phyloP scores from a whole-genome alignment of 2,888 invertebrate genomes.

The Amitus sp. region DNA sequence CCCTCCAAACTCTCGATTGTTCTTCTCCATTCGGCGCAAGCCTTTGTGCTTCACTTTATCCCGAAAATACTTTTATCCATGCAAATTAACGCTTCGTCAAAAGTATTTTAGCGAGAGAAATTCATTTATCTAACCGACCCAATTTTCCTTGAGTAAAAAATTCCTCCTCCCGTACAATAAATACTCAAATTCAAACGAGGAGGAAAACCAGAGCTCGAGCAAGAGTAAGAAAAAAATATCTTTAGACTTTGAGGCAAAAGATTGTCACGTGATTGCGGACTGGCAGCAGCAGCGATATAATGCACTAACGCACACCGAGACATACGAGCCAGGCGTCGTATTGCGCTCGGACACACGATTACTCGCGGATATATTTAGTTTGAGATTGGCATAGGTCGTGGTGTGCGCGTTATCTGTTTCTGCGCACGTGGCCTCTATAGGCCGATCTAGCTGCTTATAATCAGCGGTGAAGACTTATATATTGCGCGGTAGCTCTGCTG shows the following conservation, averaged over 20 bases:
- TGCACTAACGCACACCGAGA: constrained; percentile 14
- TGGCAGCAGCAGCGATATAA: constrained; percentile 29
- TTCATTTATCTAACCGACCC: no score
- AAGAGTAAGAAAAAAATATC: not conserved
- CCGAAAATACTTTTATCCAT: no score
- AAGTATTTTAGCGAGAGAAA: no score
- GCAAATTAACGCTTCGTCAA: no score
- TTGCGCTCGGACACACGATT: constrained; percentile 40
- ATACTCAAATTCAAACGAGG: no score
- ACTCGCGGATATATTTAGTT: constrained; percentile 58
- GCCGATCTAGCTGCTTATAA: constrained; percentile 53
- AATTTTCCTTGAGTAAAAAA: constrained; percentile 4
- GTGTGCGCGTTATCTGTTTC: constrained; percentile 54
- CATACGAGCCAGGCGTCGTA: constrained; percentile 18
- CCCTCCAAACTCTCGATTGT: constrained; percentile 3
- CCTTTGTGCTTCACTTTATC: no score
- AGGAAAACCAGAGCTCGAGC: not conserved
- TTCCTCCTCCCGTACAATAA: no score
- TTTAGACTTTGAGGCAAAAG: constrained; percentile 38
- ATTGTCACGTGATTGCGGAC: constrained; percentile 40
- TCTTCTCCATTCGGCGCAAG: not conserved
- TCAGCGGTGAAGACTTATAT: constrained; percentile 40
- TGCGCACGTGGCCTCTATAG: constrained; percentile 54
- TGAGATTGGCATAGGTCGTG: constrained; percentile 61
- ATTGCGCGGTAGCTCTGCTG: constrained; percentile 31